These are phyloP conservation scores for Arion vulgaris DNA, from an alignment of 1,140 invertebrate genomes.

Conservation along the genomic window DNA sequence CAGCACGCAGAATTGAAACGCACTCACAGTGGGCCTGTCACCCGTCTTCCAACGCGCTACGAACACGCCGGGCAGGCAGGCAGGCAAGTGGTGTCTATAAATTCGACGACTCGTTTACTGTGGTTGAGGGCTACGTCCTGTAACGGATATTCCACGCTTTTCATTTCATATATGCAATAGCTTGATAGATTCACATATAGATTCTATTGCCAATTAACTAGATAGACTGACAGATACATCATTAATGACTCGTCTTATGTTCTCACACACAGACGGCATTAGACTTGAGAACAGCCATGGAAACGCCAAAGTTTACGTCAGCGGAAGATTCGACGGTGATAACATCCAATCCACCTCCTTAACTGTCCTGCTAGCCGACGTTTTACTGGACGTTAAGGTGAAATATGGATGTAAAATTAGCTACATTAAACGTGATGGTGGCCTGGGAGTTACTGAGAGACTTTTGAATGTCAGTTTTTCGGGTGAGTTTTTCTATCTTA, in stretches of 20 bases:
- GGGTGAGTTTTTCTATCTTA: conserved; percentile 13
- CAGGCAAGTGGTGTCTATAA: too few species aligned
- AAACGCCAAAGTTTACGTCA: conserved; percentile 19
- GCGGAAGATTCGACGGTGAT: conserved; percentile 12
- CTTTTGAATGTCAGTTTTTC: conserved; percentile 13
- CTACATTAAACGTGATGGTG: conserved; percentile 11
- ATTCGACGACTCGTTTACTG: too few species aligned
- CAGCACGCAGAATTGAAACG: too few species aligned
- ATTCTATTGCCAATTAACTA: too few species aligned
- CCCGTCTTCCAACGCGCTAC: too few species aligned
- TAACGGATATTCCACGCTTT: too few species aligned
- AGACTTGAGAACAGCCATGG: conserved; percentile 6
- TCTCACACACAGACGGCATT: neutral
- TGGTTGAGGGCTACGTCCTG: too few species aligned
- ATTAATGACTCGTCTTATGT: neutral
- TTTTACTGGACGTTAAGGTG: conserved; percentile 6
- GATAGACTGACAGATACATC: neutral
- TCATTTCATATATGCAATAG: too few species aligned
- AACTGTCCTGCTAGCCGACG: conserved; percentile 27
- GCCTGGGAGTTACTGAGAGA: conserved; percentile 11
- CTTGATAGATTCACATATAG: too few species aligned
- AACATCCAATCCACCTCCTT: conserved; percentile 17
- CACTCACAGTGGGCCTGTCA: too few species aligned
- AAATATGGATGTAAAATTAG: conserved; percentile 25
- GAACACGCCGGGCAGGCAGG: too few species aligned